phyloP scores from a whole-genome alignment of 2,797 vertebrate genomes.

The Spea hammondii region DNA sequence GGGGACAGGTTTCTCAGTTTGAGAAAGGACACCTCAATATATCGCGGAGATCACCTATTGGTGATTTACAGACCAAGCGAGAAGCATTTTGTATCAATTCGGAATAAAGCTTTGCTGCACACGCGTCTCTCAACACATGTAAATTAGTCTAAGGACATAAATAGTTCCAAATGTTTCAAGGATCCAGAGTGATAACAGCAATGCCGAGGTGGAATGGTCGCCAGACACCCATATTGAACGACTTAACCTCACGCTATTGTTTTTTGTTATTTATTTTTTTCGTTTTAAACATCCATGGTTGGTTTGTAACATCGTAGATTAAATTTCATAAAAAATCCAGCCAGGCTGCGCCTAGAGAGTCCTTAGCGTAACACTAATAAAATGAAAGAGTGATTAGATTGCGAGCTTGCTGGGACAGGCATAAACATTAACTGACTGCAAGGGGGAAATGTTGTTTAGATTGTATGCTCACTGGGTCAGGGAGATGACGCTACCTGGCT shows the following conservation, averaged over 20 bases:
- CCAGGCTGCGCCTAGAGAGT: not conserved
- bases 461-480: too few species aligned
- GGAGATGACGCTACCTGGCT: too few species aligned
- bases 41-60: constrained; percentile 26
- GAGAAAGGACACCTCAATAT: not conserved
- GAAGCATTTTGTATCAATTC: constrained; percentile 57
- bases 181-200: constrained; percentile 60
- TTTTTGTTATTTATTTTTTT: not conserved
- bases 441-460: too few species aligned
- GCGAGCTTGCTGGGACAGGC: not conserved
- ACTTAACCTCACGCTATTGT: constrained; percentile 46
- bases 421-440: not conserved
- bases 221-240: constrained; percentile 58
- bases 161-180: constrained; percentile 59
- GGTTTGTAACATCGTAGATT: constrained; percentile 17
- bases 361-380: not conserved
- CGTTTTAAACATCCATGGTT: constrained; percentile 18
- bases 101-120: constrained; percentile 45
- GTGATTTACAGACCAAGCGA: constrained; percentile 40
- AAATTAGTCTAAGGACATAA: constrained; percentile 60
- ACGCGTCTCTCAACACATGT: constrained; percentile 62
- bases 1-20: too few species aligned
- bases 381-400: not conserved
- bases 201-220: constrained; percentile 52
- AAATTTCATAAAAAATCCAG: constrained; percentile 21